Evolutionary conservation across 1,140 invertebrate genomes (phyloP).

Genomic region (honey bee (Apis mellifera)): DNA sequence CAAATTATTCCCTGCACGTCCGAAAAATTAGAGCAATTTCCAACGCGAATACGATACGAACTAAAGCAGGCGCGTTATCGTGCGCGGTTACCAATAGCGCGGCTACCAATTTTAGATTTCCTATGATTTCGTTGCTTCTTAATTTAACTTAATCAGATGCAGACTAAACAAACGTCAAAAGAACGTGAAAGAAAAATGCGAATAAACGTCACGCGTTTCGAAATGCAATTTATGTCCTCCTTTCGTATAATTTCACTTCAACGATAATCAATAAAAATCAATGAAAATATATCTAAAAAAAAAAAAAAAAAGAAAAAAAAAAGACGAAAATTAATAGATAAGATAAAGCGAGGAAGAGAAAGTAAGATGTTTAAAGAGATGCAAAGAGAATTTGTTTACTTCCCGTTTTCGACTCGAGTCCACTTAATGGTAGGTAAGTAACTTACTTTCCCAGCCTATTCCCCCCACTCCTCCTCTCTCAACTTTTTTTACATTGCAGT

Average conservation of each 20-base stretch:
- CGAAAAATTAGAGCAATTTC: constrained; percentile 37
- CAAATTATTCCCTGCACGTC: constrained; percentile 5
- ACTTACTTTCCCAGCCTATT: constrained; percentile 26
- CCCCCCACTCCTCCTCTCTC: neutral
- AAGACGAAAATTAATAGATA: neutral
- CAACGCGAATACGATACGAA: constrained; percentile 14
- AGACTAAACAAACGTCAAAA: neutral
- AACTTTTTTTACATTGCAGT: constrained; percentile 36
- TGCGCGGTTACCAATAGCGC: neutral
- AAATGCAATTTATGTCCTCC: neutral
- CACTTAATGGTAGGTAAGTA: neutral
- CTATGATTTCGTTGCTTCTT: neutral
- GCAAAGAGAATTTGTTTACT: constrained; percentile 15
- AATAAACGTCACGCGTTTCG: no score
- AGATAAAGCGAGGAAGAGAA: neutral
- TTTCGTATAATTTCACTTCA: neutral
- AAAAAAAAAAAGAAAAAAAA: neutral
- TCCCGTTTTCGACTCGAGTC: constrained; percentile 7
- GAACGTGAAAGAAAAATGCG: neutral
- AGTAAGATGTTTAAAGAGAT: neutral
- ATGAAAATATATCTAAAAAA: neutral
- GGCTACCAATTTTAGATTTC: constrained; percentile 5
- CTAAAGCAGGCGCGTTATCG: constrained; percentile 47
- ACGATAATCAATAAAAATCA: neutral
- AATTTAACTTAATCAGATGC: neutral